These are phyloP conservation scores for Apaloderma vittatum DNA, from an alignment of 2,113 vertebrate genomes.

Conservation along the genomic window DNA sequence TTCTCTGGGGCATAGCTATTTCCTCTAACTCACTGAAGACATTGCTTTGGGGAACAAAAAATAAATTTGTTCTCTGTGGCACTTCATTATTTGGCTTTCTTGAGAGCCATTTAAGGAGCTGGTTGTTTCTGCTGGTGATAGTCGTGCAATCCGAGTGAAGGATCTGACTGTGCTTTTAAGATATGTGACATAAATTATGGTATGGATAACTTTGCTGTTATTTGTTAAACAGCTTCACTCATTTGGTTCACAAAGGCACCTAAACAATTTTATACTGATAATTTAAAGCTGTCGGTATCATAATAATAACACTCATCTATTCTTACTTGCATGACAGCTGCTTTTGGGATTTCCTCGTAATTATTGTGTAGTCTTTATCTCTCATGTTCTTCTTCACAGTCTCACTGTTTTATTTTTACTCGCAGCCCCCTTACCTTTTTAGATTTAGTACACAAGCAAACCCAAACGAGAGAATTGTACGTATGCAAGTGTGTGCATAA, in stretches of 20 bases:
- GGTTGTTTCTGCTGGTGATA: neutral
- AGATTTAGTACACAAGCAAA: neutral
- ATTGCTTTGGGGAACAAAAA: neutral
- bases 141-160: neutral
- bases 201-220: neutral
- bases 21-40: neutral
- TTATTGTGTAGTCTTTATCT: neutral
- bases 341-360: neutral
- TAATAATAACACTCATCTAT: neutral
- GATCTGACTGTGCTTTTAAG: neutral
- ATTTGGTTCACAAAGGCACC: neutral
- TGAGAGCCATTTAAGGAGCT: neutral
- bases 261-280: neutral
- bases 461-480: neutral
- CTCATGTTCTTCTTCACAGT: neutral
- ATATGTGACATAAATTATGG: neutral
- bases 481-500: neutral
- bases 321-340: neutral
- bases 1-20: neutral
- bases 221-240: neutral
- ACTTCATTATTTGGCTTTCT: slow-evolving; percentile 18
- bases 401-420: neutral
- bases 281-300: neutral
- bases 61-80: neutral
- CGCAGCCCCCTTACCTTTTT: neutral